A percentile compares a stretch with the other conserved stretches of the same genome.
Conservation (phyloP, 2,113 vertebrate species). For the Tachysurus fulvidraco region DNA sequence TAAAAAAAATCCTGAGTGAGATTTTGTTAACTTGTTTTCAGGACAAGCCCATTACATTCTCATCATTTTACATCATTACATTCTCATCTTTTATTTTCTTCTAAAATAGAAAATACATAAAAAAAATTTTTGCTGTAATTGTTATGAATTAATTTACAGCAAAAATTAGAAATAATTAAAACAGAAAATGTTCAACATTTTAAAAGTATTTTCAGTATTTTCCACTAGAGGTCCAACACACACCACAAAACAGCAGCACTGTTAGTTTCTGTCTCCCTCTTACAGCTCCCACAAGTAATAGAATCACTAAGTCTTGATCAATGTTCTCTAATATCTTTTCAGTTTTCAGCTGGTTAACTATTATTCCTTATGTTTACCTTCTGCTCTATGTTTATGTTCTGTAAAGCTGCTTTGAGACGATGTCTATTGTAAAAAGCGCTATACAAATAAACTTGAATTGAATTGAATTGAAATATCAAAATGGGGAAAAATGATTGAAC, state of each 20-base stretch:
- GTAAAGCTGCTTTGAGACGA: too few species aligned
- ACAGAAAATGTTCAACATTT: background rate
- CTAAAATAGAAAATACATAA: background rate
- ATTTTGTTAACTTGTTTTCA: background rate
- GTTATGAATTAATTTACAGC: background rate
- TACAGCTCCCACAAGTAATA: background rate
- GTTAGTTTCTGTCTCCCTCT: background rate
- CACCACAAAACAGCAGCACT: background rate
- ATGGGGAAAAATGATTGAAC: background rate
- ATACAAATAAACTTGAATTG: too few species aligned
- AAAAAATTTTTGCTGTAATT: background rate
- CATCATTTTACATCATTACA: background rate
- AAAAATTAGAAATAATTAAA: background rate
- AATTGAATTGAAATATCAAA: too few species aligned
- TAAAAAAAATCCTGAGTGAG: background rate
- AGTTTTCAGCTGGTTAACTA: too few species aligned
- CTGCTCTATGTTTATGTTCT: too few species aligned
- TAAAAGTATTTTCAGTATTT: background rate
- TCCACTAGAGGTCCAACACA: constrained; percentile 32
- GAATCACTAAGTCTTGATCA: background rate
- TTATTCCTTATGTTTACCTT: too few species aligned
- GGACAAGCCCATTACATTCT: too few species aligned
- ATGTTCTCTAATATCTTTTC: background rate
- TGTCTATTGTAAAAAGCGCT: too few species aligned
- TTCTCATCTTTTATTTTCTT: background rate